Evolutionary conservation across 1,140 invertebrate genomes (phyloP).

Genomic region (Drosophila burlai): DNA sequence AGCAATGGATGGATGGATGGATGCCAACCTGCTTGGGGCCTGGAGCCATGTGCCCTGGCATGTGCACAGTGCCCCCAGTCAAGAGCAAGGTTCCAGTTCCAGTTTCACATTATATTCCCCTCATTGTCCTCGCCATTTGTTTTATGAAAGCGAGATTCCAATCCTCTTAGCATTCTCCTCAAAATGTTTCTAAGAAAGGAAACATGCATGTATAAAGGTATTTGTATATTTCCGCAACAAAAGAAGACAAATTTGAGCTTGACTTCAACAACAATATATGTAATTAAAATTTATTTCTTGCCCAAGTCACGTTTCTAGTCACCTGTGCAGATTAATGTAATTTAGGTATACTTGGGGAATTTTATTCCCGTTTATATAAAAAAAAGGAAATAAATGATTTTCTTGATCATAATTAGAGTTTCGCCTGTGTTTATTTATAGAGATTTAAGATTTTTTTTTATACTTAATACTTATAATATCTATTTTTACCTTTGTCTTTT

Average conservation of each 20-base stretch:
- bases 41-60: slow-evolving; percentile 36
- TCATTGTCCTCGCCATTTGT: slow-evolving; percentile 23
- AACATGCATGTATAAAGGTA: background rate
- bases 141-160: slow-evolving; percentile 27
- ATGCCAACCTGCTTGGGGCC: slow-evolving; percentile 21
- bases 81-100: slow-evolving; percentile 1
- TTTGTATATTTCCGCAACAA: background rate
- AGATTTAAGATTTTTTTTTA: too few relatives aligned
- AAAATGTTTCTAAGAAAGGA: background rate
- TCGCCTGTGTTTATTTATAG: too few relatives aligned
- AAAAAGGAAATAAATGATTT: too few relatives aligned
- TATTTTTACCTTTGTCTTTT: too few relatives aligned
- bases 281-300: slow-evolving; percentile 9
- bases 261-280: background rate
- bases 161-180: slow-evolving; percentile 26
- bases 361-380: too few relatives aligned
- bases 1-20: slow-evolving; percentile 13
- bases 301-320: background rate
- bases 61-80: slow-evolving; percentile 26
- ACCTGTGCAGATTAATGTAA: slow-evolving; percentile 6
- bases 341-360: background rate
- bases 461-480: too few relatives aligned
- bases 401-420: background rate
- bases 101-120: background rate
- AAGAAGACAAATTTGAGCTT: background rate